Evolutionary conservation across 1,140 invertebrate species (phyloP).

Genomic region (Telenomus remus): DNA sequence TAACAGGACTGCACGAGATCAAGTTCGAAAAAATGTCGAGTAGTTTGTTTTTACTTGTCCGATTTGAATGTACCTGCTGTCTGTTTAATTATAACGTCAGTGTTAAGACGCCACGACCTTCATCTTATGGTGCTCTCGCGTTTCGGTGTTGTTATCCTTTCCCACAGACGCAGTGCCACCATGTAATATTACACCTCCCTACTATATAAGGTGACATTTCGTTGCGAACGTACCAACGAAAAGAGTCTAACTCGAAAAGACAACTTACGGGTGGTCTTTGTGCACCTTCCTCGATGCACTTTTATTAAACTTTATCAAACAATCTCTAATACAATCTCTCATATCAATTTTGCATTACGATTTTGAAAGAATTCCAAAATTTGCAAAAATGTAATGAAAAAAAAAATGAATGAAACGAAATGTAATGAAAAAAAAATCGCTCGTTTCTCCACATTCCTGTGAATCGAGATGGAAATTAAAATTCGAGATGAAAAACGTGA

Average conservation of each 20-base stretch:
- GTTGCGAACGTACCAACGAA: slow-evolving; percentile 19
- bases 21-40: too few relatives aligned
- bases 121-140: slow-evolving; percentile 24
- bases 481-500: slow-evolving; percentile 20
- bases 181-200: slow-evolving; percentile 47
- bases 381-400: too few relatives aligned
- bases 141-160: slow-evolving; percentile 40
- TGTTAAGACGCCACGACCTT: slow-evolving; percentile 6
- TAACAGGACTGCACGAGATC: too few relatives aligned
- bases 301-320: slow-evolving; percentile 1
- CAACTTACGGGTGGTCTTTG: slow-evolving; percentile 33
- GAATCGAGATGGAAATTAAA: too few relatives aligned
- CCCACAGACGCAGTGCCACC: slow-evolving; percentile 39
- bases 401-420: too few relatives aligned
- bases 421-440: too few relatives aligned
- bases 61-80: background rate
- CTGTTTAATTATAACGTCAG: background rate
- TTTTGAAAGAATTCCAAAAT: too few relatives aligned
- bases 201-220: slow-evolving; percentile 38
- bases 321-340: background rate
- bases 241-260: slow-evolving; percentile 26
- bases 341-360: slow-evolving; percentile 23
- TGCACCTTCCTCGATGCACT: slow-evolving; percentile 6
- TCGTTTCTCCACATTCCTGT: too few relatives aligned
- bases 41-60: background rate